These are phyloP conservation scores for Orcinus orca DNA, from an alignment of 2,113 vertebrate species.

Conservation along the genomic window DNA sequence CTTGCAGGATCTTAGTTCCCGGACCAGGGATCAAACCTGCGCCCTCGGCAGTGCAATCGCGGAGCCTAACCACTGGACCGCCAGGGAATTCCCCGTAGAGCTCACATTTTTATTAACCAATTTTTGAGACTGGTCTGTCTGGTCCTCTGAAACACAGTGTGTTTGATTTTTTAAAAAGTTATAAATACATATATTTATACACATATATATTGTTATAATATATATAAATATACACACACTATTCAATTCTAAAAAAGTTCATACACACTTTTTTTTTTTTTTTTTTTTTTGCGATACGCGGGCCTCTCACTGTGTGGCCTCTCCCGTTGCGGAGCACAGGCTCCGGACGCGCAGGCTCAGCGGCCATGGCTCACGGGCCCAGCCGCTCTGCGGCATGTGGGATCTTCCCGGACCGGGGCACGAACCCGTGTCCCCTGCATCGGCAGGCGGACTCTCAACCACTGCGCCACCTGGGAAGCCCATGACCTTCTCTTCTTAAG, in stretches of 20 bases:
- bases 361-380: no score
- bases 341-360: no score
- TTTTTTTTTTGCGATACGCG: no score
- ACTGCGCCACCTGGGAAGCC: no score
- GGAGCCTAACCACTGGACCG: neutral
- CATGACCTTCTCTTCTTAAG: neutral
- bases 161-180: neutral
- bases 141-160: neutral
- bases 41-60: rapidly evolving
- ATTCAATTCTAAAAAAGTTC: neutral
- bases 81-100: neutral
- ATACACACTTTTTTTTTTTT: neutral
- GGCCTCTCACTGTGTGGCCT: no score
- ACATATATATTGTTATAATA: neutral
- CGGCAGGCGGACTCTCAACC: no score
- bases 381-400: no score
- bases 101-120: neutral
- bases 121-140: neutral
- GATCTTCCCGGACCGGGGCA: no score
- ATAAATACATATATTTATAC: neutral
- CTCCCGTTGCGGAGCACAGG: no score
- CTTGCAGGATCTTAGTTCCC: neutral
- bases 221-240: neutral
- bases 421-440: no score
- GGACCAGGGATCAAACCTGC: neutral